A percentile compares a stretch with the other conserved stretches of the same genome.
phyloP scores from a whole-genome alignment of 2,888 invertebrate genomes.

The Tanytarsus gracilentus region DNA sequence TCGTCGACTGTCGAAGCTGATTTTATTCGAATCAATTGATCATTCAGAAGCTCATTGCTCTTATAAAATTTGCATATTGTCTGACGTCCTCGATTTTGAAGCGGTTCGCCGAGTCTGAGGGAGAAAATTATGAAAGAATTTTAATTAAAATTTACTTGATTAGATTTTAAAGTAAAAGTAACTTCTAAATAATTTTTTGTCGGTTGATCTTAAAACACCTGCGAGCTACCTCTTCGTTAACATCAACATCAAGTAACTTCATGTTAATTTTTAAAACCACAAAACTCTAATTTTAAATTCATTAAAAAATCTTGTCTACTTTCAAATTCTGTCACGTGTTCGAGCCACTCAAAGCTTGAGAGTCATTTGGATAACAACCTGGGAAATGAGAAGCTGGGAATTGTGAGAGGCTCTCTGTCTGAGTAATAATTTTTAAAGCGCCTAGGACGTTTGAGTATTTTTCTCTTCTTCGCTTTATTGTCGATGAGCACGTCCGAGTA shows the following conservation, averaged over 20 bases:
- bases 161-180: neutral
- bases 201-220: too few species aligned
- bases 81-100: conserved; percentile 32
- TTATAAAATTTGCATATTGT: conserved; percentile 29
- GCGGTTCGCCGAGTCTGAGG: conserved; percentile 32
- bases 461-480: too few species aligned
- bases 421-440: conserved; percentile 24
- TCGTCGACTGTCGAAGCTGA: conserved; percentile 35
- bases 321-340: too few species aligned
- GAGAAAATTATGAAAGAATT: neutral
- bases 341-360: too few species aligned
- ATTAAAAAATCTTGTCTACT: too few species aligned
- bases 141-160: neutral
- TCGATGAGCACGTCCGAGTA: too few species aligned
- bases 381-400: conserved; percentile 20
- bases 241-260: too few species aligned
- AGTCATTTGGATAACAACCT: conserved; percentile 10
- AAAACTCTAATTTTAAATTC: neutral
- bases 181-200: too few species aligned
- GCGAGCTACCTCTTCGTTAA: too few species aligned
- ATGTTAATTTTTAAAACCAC: too few species aligned
- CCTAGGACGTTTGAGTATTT: conserved; percentile 22
- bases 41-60: conserved; percentile 35
- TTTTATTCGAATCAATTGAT: conserved; percentile 36
- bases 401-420: neutral